Percentiles rank a stretch among this genome's conserved stretches.
Evolutionary conservation across 2,113 vertebrate species (phyloP).

Genomic region (Siniperca knerii): DNA sequence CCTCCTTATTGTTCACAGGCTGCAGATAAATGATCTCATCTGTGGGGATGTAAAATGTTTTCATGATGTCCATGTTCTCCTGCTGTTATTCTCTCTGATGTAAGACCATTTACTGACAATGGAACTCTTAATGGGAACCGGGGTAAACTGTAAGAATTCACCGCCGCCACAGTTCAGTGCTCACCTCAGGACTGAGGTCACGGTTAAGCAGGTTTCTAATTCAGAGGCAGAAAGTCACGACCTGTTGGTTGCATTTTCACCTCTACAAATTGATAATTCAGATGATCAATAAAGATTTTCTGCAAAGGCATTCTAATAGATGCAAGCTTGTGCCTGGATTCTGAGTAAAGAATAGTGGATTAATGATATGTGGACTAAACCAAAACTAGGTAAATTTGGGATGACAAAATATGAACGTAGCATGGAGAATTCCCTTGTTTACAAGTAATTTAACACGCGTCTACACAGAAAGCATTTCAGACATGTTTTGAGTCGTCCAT

Average conservation of each 20-base stretch:
- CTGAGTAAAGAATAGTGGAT: not conserved
- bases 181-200: slow-evolving; percentile 6
- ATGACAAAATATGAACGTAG: not conserved
- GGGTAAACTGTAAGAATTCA: slow-evolving; percentile 1
- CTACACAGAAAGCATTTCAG: not conserved
- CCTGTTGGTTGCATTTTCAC: not conserved
- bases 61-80: slow-evolving; percentile 17
- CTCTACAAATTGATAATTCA: not conserved
- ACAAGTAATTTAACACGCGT: not conserved
- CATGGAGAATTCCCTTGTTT: no score
- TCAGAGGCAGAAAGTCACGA: not conserved
- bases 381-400: not conserved
- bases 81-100: slow-evolving; percentile 38
- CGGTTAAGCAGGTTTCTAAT: not conserved
- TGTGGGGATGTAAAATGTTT: slow-evolving; percentile 41
- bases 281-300: not conserved
- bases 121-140: slow-evolving; percentile 37
- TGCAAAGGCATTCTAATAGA: not conserved
- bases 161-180: not conserved
- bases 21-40: slow-evolving; percentile 44
- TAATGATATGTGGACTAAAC: not conserved
- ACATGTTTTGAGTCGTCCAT: not conserved
- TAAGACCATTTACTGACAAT: slow-evolving; percentile 25
- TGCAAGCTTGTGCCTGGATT: not conserved
- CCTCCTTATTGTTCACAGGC: slow-evolving; percentile 42